A percentile compares a stretch with the other conserved stretches of the same genome.
phyloP scores from a whole-genome alignment of 2,888 invertebrate genomes.

The Sinhomidia bicolor region DNA sequence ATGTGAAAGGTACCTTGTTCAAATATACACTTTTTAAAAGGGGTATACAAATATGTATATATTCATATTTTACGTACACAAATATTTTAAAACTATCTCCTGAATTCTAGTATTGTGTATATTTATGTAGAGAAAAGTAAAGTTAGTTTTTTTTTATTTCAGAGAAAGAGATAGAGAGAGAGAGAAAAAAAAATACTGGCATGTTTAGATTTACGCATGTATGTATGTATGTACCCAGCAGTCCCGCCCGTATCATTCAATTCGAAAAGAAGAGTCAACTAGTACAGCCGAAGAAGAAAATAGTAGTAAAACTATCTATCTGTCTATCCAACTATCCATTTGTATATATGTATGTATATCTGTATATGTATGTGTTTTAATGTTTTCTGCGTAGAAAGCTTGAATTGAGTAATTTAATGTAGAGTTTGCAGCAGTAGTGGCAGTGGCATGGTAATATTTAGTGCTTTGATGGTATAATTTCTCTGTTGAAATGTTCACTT shows the following conservation, averaged over 20 bases:
- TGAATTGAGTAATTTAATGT: background rate
- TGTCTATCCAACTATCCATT: background rate
- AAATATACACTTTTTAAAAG: constrained; percentile 2
- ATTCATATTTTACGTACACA: background rate
- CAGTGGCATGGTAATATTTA: background rate
- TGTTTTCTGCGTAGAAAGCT: too few species aligned
- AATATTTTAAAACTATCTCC: background rate
- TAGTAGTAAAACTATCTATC: too few species aligned
- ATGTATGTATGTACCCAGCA: too few species aligned
- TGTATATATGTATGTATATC: background rate
- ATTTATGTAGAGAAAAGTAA: background rate
- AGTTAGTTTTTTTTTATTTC: background rate
- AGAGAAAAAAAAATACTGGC: too few species aligned
- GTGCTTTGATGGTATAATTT: background rate
- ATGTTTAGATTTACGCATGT: background rate
- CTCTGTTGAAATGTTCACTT: constrained; percentile 1
- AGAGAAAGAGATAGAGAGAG: too few species aligned
- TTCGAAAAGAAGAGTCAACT: too few species aligned
- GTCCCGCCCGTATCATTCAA: too few species aligned
- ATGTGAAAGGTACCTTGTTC: background rate
- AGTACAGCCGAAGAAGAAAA: too few species aligned
- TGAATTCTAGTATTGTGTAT: background rate
- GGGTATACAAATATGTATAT: background rate
- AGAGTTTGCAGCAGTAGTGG: background rate
- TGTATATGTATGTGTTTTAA: background rate